These are phyloP conservation scores for Chionoecetes opilio DNA, from an alignment of 1,140 invertebrate genomes.

Conservation along the genomic window DNA sequence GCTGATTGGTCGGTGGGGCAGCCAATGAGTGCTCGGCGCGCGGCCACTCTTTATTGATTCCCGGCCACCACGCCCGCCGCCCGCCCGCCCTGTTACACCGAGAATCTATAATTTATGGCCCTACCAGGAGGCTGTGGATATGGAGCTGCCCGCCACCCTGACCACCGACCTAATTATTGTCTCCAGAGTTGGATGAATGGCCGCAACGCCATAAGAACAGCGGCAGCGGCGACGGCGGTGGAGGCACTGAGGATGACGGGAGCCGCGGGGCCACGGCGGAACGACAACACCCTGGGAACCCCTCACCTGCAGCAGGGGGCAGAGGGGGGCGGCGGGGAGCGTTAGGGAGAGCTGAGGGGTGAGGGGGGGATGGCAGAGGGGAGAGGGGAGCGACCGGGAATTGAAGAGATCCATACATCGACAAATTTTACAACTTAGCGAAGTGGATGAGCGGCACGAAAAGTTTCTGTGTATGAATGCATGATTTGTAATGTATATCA, in stretches of 20 bases:
- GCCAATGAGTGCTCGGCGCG: slow-evolving; percentile 77
- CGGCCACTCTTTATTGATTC: slow-evolving; percentile 79
- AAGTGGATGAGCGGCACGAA: not conserved
- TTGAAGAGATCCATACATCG: not conserved
- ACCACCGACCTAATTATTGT: slow-evolving; percentile 69
- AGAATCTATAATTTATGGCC: slow-evolving; percentile 79
- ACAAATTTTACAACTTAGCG: not conserved
- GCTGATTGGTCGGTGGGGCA: slow-evolving; percentile 74
- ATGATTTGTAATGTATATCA: not conserved
- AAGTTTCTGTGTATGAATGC: not conserved
- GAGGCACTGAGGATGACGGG: not conserved
- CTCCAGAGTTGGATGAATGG: slow-evolving; percentile 46
- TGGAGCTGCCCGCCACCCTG: slow-evolving; percentile 47
- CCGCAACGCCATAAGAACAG: no score
- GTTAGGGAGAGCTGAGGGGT: not conserved
- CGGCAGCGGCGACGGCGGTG: not conserved
- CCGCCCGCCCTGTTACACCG: slow-evolving; percentile 66
- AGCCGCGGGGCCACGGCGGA: not conserved
- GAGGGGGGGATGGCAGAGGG: not conserved
- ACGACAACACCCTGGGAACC: not conserved
- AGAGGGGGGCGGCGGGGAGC: not conserved
- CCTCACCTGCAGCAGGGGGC: not conserved
- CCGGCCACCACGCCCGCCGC: slow-evolving; percentile 66
- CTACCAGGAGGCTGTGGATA: slow-evolving; percentile 59
- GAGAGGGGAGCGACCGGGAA: slow-evolving; percentile 22